Evolutionary conservation across 2,113 vertebrate genomes (phyloP).

Genomic region (Fregata magnificens): DNA sequence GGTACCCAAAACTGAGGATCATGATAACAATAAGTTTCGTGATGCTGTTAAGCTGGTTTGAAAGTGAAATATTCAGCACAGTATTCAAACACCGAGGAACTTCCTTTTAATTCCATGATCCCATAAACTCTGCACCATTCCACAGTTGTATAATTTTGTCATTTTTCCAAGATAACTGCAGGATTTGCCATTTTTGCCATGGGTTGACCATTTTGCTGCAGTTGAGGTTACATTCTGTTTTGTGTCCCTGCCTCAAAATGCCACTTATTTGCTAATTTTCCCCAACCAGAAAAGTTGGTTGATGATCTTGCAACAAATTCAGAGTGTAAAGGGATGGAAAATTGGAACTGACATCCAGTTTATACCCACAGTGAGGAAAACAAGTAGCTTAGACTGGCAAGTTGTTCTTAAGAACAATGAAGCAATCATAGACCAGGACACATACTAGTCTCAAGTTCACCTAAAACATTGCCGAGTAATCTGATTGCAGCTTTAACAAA

Average conservation of each 20-base stretch:
- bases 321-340: neutral
- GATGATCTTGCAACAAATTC: neutral
- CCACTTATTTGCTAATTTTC: neutral
- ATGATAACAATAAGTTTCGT: neutral
- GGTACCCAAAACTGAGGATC: neutral
- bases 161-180: neutral
- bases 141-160: neutral
- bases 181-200: neutral
- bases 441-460: rapidly evolving
- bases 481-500: neutral
- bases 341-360: neutral
- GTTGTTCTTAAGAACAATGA: neutral
- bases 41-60: neutral
- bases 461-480: too few species aligned
- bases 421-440: rapidly evolving
- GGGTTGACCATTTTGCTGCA: neutral
- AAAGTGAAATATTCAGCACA: neutral
- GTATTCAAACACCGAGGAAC: neutral
- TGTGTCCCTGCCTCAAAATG: neutral
- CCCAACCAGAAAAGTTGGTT: neutral
- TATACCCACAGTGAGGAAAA: neutral
- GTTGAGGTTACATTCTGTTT: neutral
- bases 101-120: neutral
- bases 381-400: neutral
- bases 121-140: too few species aligned